phyloP scores from a whole-genome alignment of 2,797 vertebrate genomes.

The Thalassophryne amazonica region DNA sequence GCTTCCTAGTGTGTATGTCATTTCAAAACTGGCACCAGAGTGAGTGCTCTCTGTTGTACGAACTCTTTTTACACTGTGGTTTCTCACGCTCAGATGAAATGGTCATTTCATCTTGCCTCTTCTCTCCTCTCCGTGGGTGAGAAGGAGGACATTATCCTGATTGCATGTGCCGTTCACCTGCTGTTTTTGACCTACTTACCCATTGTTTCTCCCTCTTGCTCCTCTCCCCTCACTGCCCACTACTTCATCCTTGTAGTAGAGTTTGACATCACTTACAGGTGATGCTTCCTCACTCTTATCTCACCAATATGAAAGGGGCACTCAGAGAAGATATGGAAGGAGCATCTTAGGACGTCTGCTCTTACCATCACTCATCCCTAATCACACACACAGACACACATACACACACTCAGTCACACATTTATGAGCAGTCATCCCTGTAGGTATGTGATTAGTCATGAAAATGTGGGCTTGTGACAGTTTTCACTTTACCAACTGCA shows the following conservation, averaged over 20 bases:
- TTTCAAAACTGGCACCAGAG: background rate
- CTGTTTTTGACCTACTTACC: conserved; percentile 39
- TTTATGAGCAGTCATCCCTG: background rate
- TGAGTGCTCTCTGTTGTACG: background rate
- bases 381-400: conserved; percentile 5
- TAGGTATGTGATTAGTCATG: conserved; percentile 7
- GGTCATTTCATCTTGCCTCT: conserved; percentile 4
- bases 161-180: conserved; percentile 14
- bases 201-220: conserved; percentile 24
- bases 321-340: conserved; percentile 30
- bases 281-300: conserved; percentile 23
- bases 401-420: background rate
- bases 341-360: conserved; percentile 36
- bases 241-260: conserved; percentile 31
- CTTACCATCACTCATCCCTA: conserved; percentile 35
- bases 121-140: conserved; percentile 4
- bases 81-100: conserved; percentile 33
- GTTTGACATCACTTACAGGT: conserved; percentile 21
- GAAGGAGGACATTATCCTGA: conserved; percentile 43
- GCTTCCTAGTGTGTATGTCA: background rate
- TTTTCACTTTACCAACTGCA: conserved; percentile 10
- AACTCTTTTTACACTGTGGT: conserved; percentile 8
- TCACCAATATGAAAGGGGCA: conserved; percentile 42
- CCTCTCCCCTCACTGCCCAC: background rate
- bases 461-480: conserved; percentile 34